Conservation (phyloP, 2,113 vertebrate genomes). For the Lates calcarifer region DNA sequence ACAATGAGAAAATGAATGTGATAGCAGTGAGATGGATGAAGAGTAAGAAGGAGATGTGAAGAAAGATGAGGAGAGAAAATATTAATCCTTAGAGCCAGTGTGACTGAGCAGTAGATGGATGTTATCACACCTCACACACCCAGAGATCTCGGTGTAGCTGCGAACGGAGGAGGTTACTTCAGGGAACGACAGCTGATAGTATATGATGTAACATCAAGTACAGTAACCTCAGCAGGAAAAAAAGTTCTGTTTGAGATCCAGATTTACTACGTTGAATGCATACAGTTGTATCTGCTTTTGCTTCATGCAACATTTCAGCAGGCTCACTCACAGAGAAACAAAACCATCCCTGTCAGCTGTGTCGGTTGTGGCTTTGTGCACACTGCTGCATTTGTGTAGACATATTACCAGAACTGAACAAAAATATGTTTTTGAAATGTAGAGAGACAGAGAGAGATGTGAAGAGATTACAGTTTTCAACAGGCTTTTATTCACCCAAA, state of each 20-base stretch:
- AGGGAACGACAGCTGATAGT: background rate
- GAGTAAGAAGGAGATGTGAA: background rate
- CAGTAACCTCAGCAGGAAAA: no score
- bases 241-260: no score
- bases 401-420: no score
- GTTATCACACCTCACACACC: no score
- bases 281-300: background rate
- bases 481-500: no score
- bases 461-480: no score
- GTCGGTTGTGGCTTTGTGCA: no score
- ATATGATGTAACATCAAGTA: background rate
- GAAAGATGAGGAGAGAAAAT: background rate
- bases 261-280: no score
- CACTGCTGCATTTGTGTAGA: no score
- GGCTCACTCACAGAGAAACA: background rate
- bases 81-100: background rate
- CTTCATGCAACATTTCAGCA: background rate
- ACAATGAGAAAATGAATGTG: background rate
- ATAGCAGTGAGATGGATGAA: background rate
- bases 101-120: constrained; percentile 4
- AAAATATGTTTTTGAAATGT: no score
- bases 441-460: no score
- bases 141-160: no score
- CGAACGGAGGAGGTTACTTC: constrained; percentile 10
- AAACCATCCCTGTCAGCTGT: background rate